phyloP scores from a whole-genome alignment of 2,113 vertebrate genomes.

The Carettochelys insculpta region DNA sequence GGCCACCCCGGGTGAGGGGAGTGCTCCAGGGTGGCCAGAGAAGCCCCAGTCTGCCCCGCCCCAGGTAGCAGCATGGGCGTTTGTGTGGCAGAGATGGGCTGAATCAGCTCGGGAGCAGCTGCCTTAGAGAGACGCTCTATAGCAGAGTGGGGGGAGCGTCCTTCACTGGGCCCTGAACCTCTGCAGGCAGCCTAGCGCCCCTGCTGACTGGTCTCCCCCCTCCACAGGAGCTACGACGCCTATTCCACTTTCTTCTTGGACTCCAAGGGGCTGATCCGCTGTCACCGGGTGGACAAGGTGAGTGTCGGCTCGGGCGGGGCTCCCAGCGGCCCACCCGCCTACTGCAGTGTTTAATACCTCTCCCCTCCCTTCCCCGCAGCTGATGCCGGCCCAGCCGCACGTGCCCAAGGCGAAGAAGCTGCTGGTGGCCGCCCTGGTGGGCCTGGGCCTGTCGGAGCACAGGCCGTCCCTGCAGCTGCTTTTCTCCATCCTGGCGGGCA shows the following conservation, averaged over 20 bases:
- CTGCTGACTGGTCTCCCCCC: background rate
- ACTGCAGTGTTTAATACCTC: background rate
- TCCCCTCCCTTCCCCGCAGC: conserved; percentile 66
- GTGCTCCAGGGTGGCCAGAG: too few species aligned
- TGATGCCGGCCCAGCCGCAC: conserved; percentile 84
- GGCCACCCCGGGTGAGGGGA: too few species aligned
- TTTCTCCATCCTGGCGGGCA: background rate
- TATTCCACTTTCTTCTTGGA: conserved; percentile 92
- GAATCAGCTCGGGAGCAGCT: too few species aligned
- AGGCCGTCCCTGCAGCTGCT: conserved; percentile 76
- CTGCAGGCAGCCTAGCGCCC: background rate
- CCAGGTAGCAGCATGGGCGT: too few species aligned
- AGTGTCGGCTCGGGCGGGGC: background rate
- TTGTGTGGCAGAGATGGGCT: too few species aligned
- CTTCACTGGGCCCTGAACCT: too few species aligned
- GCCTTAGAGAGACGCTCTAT: too few species aligned
- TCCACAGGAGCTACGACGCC: conserved; percentile 85
- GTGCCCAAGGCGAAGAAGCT: conserved; percentile 79
- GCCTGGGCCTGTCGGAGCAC: conserved; percentile 82
- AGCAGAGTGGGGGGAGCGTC: too few species aligned
- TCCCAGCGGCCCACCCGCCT: background rate
- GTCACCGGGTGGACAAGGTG: conserved; percentile 90
- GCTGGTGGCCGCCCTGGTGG: conserved; percentile 80
- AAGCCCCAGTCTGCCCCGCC: too few species aligned
- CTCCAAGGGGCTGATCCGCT: conserved; percentile 83